Evolutionary conservation across 2,113 vertebrate genomes (phyloP).

Genomic region (Sialia sialis): DNA sequence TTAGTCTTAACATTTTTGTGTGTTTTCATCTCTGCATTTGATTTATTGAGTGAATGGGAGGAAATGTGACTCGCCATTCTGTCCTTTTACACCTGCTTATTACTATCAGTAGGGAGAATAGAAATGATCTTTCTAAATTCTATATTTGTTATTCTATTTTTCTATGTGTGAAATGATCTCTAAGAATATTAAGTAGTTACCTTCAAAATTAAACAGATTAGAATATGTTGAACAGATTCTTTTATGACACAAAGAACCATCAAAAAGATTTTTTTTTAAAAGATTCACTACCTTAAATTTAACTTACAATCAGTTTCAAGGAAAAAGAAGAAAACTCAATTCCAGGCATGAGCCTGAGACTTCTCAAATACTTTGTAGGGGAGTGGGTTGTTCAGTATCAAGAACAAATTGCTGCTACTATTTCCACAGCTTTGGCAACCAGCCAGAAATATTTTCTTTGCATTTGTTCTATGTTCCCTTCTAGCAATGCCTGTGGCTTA

Average conservation of each 20-base stretch:
- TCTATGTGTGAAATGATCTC: not conserved
- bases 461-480: not conserved
- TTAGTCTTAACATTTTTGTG: not conserved
- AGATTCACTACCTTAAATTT: not conserved
- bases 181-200: not conserved
- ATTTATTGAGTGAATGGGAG: not conserved
- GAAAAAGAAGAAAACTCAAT: not conserved
- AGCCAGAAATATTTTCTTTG: not conserved
- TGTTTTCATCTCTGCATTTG: conserved; percentile 2
- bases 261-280: not conserved
- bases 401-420: not conserved
- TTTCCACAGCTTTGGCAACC: not conserved
- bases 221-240: not conserved
- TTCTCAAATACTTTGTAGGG: not conserved
- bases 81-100: not conserved
- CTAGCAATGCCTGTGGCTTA: not conserved
- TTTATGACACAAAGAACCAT: not conserved
- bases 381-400: not conserved
- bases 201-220: not conserved
- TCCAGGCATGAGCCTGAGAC: not conserved
- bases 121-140: not conserved
- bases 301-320: not conserved
- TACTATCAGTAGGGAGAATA: not conserved
- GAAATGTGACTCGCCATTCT: not conserved
- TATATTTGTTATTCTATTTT: not conserved